Base-by-base conservation (phyloP, 1,140 invertebrate species). In the Pachyrhynchus sulphureomaculatus region DNA sequence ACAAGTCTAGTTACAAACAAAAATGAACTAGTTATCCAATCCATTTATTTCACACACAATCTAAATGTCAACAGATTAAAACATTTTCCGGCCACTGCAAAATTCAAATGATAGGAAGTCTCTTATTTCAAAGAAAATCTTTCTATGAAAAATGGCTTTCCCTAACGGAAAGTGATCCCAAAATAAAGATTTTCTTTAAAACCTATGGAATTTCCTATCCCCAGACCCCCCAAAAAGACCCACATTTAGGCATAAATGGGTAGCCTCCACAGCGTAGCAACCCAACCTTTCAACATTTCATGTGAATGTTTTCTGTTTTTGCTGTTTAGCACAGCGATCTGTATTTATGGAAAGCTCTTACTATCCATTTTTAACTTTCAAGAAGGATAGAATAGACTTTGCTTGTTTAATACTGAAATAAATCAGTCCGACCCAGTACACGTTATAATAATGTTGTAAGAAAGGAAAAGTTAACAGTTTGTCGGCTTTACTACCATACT, bases 41-140 rank as follows among this genome's bases (percentile, higher is more conserved):
- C 74, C 74, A 75, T 75, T 75, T 75, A 66, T 75, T 75, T 75
- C 74, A 74, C 74, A 75, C 63, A 65, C 59, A 45, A 51, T 57
- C 59, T 60, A 60, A 69, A 68, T 49, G 62, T 64, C 61, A 51
- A 47, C 44, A 26, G 58, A 59, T 47, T 44, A 42, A 55, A 48
- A 24, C 29, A 39, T 21, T 34, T 61, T 53, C 58, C 23, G 58
- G 58, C 58, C 58, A 48, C 41, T 53, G 34, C 34, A 61, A 61
- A 53, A 42, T 53, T 37, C 33, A 12, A 52, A 44, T 49, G 47
- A 10, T 21, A 42, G 39, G 23, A 44, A 34, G 13, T 18, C n/a
- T 12, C 5, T 37, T 26, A n/a, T 51, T 37, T 13, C n/a, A 12
- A 37, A 21, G 21, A 34, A 21, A 36, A 13, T 8, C 32, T 20